Evolutionary conservation across 2,888 invertebrate species (phyloP).

Genomic region (Syrista parreyssii): DNA sequence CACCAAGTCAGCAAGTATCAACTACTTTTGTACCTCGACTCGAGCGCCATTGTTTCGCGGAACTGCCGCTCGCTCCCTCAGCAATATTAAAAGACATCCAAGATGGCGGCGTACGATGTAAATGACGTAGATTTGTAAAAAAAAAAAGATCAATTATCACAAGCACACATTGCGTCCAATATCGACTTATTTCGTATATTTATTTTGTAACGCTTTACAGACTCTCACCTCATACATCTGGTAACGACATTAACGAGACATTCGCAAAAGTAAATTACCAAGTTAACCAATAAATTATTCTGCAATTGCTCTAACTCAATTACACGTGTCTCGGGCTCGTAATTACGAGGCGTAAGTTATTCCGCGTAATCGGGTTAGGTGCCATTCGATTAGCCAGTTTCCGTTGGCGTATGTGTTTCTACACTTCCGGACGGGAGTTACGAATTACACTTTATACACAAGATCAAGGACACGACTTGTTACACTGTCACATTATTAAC

Average conservation of each 20-base stretch:
- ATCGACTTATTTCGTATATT: no score
- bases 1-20: neutral
- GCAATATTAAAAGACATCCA: no score
- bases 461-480: neutral
- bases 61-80: no score
- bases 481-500: neutral
- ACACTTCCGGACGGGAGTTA: neutral
- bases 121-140: neutral
- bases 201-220: neutral
- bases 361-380: neutral
- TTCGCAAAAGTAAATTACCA: conserved; percentile 8
- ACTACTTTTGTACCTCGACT: neutral
- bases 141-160: no score
- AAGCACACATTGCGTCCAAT: no score
- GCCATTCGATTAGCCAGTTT: neutral
- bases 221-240: neutral
- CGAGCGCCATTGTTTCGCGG: neutral
- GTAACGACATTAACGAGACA: neutral
- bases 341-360: neutral
- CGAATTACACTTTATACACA: neutral
- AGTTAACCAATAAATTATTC: neutral
- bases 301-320: neutral
- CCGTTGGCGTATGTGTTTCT: neutral
- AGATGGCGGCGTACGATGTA: no score
- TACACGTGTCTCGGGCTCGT: neutral